phyloP scores from a whole-genome alignment of 92 coral and sea anemone genomes.

The Phenganax marumi region DNA sequence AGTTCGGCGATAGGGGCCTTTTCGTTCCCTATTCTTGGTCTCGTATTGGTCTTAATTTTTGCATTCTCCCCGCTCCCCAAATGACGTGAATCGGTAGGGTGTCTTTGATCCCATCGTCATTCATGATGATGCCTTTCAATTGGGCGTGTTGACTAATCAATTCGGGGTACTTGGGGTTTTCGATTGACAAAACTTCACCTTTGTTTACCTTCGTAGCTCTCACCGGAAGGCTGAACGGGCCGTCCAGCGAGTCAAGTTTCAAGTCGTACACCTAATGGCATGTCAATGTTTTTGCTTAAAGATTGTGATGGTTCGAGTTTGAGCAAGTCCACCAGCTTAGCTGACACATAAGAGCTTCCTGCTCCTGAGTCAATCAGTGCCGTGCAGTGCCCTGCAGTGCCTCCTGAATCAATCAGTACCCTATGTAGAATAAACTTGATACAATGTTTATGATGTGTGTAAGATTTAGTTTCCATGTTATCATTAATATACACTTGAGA shows the following conservation, averaged over 20 bases:
- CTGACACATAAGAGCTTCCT: conserved; percentile 46
- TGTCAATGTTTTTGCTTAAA: conserved; percentile 52
- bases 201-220: conserved; percentile 62
- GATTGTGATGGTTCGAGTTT: conserved; percentile 43
- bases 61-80: conserved; percentile 27
- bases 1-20: conserved; percentile 17
- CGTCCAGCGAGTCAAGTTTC: conserved; percentile 45
- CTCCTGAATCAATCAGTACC: too few species aligned
- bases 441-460: too few species aligned
- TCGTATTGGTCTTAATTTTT: conserved; percentile 1
- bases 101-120: conserved; percentile 52
- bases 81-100: conserved; percentile 3
- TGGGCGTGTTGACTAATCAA: conserved; percentile 50
- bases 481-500: too few species aligned
- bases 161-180: conserved; percentile 58
- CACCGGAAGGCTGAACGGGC: conserved; percentile 53
- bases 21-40: conserved; percentile 2
- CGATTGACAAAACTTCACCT: conserved; percentile 59
- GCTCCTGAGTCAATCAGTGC: conserved; percentile 56
- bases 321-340: conserved; percentile 31
- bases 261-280: conserved; percentile 56
- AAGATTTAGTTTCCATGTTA: too few species aligned
- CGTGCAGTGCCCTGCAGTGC: conserved; percentile 34
- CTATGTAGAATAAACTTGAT: too few species aligned
- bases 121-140: conserved; percentile 47